Evolutionary conservation across 1,140 invertebrate genomes (phyloP).

Genomic region (Wiebesia pumilae): DNA sequence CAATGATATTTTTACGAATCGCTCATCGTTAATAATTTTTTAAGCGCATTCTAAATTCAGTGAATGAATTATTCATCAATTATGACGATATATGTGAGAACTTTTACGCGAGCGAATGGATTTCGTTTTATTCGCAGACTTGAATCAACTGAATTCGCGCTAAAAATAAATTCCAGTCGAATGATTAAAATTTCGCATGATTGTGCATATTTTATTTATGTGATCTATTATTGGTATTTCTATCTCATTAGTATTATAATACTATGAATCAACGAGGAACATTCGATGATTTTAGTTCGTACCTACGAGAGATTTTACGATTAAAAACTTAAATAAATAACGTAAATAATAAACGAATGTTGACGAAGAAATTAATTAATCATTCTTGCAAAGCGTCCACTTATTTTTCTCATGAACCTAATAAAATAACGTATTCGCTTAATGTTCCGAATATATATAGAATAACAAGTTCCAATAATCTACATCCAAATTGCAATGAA

Average conservation of each 20-base stretch:
- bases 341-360: not conserved
- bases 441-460: not conserved
- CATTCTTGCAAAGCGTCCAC: not conserved
- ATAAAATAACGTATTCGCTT: not conserved
- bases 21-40: not conserved
- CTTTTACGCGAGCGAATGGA: not conserved
- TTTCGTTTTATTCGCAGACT: not conserved
- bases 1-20: not conserved
- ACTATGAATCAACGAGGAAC: not conserved
- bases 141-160: not conserved
- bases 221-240: not conserved
- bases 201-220: not conserved
- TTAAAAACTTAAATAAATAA: not conserved
- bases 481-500: not conserved
- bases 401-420: not conserved
- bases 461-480: not conserved
- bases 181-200: not conserved
- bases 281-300: not conserved
- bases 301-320: not conserved
- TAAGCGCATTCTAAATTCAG: not conserved
- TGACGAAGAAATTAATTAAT: not conserved
- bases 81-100: not conserved
- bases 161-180: not conserved
- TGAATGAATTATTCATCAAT: not conserved
- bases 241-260: not conserved